phyloP scores from a whole-genome alignment of 2,888 invertebrate species.

The Artemia sinica region DNA sequence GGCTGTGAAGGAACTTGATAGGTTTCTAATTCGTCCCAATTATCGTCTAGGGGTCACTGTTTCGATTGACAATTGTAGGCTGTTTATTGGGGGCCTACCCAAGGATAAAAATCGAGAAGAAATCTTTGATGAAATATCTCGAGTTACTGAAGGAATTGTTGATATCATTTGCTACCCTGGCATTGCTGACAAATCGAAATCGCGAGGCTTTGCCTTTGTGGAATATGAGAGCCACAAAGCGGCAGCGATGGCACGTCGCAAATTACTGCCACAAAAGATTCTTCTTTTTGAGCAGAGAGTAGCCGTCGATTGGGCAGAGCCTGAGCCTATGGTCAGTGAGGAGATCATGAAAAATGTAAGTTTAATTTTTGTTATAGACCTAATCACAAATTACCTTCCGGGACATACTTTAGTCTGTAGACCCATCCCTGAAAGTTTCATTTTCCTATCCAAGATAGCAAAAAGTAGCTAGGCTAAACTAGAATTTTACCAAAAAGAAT shows the following conservation, averaged over 20 bases:
- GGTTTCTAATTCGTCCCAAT: constrained; percentile 45
- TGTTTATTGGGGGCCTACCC: constrained; percentile 58
- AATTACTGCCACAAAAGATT: constrained; percentile 42
- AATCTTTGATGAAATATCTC: constrained; percentile 41
- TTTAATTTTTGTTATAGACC: too few species aligned
- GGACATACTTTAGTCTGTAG: too few species aligned
- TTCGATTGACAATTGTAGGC: constrained; percentile 62
- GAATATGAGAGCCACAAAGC: constrained; percentile 61
- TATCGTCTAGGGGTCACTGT: constrained; percentile 52
- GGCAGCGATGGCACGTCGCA: constrained; percentile 51
- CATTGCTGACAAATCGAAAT: constrained; percentile 42
- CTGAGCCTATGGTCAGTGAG: constrained; percentile 55
- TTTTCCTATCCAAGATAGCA: too few species aligned
- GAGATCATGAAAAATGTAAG: constrained; percentile 31
- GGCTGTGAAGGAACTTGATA: constrained; percentile 48
- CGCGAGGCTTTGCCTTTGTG: constrained; percentile 65
- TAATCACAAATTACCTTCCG: too few species aligned
- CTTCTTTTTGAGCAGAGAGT: constrained; percentile 49
- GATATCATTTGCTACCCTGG: constrained; percentile 30
- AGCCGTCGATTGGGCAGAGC: constrained; percentile 55
- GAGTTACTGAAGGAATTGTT: constrained; percentile 48
- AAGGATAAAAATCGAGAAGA: constrained; percentile 47
- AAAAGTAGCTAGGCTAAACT: too few species aligned
- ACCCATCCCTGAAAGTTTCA: too few species aligned
- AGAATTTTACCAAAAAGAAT: too few species aligned